Evolutionary conservation across 1,140 invertebrate genomes (phyloP).

Genomic region (Bradynema listronoti): DNA sequence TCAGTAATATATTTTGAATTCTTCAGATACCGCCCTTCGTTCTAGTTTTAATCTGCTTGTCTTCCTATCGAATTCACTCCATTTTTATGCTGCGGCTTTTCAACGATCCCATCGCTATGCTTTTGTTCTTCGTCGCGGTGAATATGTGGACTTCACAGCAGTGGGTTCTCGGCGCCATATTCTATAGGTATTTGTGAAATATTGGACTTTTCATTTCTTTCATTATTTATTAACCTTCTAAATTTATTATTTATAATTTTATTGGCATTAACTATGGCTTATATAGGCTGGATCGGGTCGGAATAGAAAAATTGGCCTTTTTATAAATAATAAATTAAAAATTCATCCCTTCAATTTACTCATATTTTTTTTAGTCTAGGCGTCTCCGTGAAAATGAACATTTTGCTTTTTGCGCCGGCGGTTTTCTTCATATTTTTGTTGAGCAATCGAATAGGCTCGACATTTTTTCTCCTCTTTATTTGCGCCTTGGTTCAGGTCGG

Average conservation of each 20-base stretch:
- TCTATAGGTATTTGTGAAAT: no score
- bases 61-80: conserved; percentile 94
- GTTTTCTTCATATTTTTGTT: conserved; percentile 76
- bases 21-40: conserved; percentile 78
- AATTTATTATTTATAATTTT: no score
- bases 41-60: conserved; percentile 77
- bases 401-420: conserved; percentile 77
- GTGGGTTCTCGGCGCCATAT: conserved; percentile 77
- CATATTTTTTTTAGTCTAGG: conserved; percentile 77
- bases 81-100: conserved; percentile 91
- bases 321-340: conserved; percentile 2
- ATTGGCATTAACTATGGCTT: no score
- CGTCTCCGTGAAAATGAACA: conserved; percentile 97
- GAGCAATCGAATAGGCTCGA: conserved; percentile 68
- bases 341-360: no score
- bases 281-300: background rate
- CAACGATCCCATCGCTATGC: conserved; percentile 91
- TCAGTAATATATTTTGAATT: conserved; percentile 1
- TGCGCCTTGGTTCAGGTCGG: conserved; percentile 75
- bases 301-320: background rate
- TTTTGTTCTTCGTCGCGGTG: conserved; percentile 77
- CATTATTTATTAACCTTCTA: no score
- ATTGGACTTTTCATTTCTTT: no score
- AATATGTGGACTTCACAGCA: conserved; percentile 76
- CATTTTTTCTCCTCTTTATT: conserved; percentile 70